Conservation (phyloP, 2,797 vertebrate genomes). For the Remorina albescens region DNA sequence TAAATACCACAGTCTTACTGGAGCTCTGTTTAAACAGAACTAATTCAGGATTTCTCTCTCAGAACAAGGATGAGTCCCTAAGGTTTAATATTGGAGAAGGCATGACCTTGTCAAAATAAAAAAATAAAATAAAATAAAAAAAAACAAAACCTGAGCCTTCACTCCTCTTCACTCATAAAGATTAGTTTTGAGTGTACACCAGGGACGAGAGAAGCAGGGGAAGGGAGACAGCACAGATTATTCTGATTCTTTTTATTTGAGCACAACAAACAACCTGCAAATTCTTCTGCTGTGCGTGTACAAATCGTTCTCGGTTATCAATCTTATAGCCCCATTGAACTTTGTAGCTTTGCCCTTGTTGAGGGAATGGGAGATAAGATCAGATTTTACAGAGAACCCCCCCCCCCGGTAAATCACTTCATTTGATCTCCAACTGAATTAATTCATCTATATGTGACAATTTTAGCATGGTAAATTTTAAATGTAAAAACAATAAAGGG, state of each 20-base stretch:
- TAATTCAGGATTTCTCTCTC: slow-evolving; percentile 58
- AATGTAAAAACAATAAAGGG: slow-evolving; percentile 14
- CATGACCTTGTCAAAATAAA: slow-evolving; percentile 72
- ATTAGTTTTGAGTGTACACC: slow-evolving; percentile 49
- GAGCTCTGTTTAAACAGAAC: slow-evolving; percentile 41
- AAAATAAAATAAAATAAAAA: too few relatives aligned
- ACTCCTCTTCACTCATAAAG: slow-evolving; percentile 49
- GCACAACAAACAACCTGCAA: slow-evolving; percentile 50
- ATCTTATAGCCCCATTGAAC: slow-evolving; percentile 52
- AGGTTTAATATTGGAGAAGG: slow-evolving; percentile 58
- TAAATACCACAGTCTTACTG: slow-evolving; percentile 36
- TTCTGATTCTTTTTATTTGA: slow-evolving; percentile 39
- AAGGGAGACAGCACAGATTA: slow-evolving; percentile 32
- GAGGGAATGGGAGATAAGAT: slow-evolving; percentile 61
- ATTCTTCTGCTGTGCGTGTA: slow-evolving; percentile 38
- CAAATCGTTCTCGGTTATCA: slow-evolving; percentile 49
- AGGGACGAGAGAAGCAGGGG: slow-evolving; percentile 20
- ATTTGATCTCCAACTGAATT: slow-evolving; percentile 46
- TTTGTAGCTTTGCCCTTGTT: slow-evolving; percentile 56
- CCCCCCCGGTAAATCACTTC: slow-evolving; percentile 20
- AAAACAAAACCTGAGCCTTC: slow-evolving; percentile 52
- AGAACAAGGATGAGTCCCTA: slow-evolving; percentile 53
- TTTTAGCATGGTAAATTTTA: slow-evolving; percentile 5
- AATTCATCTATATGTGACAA: neutral
- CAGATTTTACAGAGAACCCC: slow-evolving; percentile 45